Evolutionary conservation across 2,888 invertebrate species (phyloP).

Genomic region (Stenurella melanura): DNA sequence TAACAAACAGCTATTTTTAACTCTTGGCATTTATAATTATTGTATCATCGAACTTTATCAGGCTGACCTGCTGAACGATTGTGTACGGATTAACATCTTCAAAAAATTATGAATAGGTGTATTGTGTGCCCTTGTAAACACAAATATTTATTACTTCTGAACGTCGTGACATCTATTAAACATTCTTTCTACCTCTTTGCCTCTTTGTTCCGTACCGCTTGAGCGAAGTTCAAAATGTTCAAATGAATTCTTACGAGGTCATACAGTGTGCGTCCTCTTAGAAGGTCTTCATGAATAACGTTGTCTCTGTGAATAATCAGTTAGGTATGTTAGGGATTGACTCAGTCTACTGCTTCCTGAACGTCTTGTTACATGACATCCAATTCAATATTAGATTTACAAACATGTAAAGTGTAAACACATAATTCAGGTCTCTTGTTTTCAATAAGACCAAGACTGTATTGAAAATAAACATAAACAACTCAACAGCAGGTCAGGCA

Average conservation of each 20-base stretch:
- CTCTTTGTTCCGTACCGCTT: no score
- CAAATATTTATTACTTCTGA: no score
- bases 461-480: no score
- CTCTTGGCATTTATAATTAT: conserved; percentile 30
- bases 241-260: conserved; percentile 1
- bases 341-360: background rate
- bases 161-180: no score
- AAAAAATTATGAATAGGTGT: no score
- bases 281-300: background rate
- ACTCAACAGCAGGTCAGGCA: no score
- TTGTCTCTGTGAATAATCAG: background rate
- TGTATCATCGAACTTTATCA: background rate
- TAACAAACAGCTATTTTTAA: conserved; percentile 38
- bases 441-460: no score
- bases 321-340: background rate
- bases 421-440: no score
- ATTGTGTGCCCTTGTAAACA: no score
- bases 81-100: background rate
- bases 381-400: no score
- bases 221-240: background rate
- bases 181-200: background rate
- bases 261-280: background rate
- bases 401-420: no score
- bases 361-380: no score
- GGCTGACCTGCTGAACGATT: background rate